phyloP scores from a whole-genome alignment of 1,140 invertebrate genomes.

The Ceratitis capitata region DNA sequence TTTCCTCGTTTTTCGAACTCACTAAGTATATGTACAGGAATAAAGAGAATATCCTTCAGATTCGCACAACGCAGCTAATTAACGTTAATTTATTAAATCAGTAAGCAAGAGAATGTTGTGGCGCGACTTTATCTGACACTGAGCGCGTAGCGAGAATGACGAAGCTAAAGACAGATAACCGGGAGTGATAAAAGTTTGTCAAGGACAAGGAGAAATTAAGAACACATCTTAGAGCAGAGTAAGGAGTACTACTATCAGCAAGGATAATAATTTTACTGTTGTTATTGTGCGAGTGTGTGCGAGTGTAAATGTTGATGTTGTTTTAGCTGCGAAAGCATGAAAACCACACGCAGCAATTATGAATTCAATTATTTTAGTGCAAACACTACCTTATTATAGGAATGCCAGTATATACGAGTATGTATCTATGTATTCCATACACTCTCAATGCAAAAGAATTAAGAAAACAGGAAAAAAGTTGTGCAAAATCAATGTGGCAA shows the following conservation, averaged over 20 bases:
- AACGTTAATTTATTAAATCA: conserved; percentile 66
- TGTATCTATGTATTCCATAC: not conserved
- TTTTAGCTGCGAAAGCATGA: conserved; percentile 64
- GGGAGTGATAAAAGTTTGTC: not conserved
- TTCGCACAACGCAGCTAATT: conserved; percentile 56
- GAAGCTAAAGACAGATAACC: not conserved
- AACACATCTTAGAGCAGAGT: not conserved
- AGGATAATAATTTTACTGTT: too few relatives aligned
- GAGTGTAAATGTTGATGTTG: not conserved
- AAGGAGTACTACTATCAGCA: too few relatives aligned
- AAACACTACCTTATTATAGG: conserved; percentile 47
- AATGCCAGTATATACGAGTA: not conserved
- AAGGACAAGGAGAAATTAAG: not conserved
- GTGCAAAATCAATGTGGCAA: not conserved
- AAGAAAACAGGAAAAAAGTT: not conserved
- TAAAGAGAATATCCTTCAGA: not conserved
- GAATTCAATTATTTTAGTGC: conserved; percentile 64
- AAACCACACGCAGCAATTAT: conserved; percentile 66
- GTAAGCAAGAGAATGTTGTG: conserved; percentile 58
- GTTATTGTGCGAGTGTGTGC: not conserved
- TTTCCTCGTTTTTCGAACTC: not conserved
- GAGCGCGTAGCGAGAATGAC: not conserved
- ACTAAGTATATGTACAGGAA: not conserved
- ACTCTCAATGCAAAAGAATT: not conserved
- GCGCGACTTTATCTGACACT: conserved; percentile 14